Evolutionary conservation across 2,113 vertebrate species (phyloP).

Genomic region (Willisornis vidua): DNA sequence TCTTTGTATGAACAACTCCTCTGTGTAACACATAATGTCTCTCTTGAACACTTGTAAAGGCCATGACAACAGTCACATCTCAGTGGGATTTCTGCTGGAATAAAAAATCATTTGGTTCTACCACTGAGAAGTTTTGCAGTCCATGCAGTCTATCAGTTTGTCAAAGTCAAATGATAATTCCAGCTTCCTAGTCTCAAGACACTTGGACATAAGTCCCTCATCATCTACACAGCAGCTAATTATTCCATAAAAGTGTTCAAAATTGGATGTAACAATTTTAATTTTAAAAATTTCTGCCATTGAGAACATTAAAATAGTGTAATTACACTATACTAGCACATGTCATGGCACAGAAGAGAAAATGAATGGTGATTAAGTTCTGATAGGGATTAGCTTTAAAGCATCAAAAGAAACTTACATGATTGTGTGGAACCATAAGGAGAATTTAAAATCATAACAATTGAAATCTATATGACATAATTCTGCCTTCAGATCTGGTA

Average conservation of each 20-base stretch:
- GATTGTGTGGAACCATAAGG: background rate
- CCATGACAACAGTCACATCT: background rate
- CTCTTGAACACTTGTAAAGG: background rate
- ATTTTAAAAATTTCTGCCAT: background rate
- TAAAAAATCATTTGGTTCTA: background rate
- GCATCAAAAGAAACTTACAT: background rate
- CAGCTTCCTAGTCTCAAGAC: background rate
- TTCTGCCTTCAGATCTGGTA: background rate
- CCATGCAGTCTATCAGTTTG: background rate
- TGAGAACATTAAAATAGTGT: background rate
- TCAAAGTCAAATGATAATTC: background rate
- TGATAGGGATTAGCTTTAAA: background rate
- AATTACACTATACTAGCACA: background rate
- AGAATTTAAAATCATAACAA: background rate
- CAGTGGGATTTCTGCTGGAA: background rate
- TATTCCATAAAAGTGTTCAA: background rate
- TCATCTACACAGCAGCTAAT: background rate
- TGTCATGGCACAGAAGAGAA: background rate
- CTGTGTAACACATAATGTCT: background rate
- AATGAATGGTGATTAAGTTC: background rate
- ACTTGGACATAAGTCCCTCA: background rate
- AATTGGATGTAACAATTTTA: background rate
- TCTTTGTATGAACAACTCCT: background rate
- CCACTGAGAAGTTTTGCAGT: background rate
- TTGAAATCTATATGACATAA: background rate